Percentiles rank a stretch among this genome's conserved stretches.
phyloP scores from a whole-genome alignment of 1,140 invertebrate genomes.

The Eulimnadia texana region DNA sequence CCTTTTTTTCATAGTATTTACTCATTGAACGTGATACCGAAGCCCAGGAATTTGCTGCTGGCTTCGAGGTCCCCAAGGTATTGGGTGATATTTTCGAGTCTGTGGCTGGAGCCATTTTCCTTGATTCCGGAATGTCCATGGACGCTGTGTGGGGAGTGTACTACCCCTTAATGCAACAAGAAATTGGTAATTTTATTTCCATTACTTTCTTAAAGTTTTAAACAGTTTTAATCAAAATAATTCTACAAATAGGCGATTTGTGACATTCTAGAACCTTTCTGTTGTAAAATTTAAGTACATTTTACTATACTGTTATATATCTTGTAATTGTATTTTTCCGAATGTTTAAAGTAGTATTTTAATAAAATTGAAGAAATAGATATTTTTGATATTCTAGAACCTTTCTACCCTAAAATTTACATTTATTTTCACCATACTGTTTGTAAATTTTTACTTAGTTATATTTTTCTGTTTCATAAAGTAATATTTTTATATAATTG shows the following conservation, averaged over 20 bases:
- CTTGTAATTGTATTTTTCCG: background rate
- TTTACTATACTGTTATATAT: background rate
- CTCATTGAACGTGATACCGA: conserved; percentile 62
- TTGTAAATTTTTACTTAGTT: too few relatives aligned
- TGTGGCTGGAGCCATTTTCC: conserved; percentile 90
- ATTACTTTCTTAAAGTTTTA: too few relatives aligned
- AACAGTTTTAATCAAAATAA: conserved; percentile 8
- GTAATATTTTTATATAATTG: too few relatives aligned
- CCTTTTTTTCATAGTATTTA: conserved; percentile 44
- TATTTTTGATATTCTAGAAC: too few relatives aligned
- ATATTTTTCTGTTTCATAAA: too few relatives aligned
- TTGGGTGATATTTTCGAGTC: conserved; percentile 99
- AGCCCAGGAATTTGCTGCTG: conserved; percentile 20
- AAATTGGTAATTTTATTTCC: conserved; percentile 68
- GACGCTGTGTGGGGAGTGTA: conserved; percentile 94
- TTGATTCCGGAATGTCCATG: conserved; percentile 86
- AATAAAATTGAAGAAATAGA: background rate
- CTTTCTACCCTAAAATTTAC: background rate
- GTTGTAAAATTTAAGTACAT: conserved; percentile 2
- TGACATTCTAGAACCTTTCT: conserved; percentile 17
- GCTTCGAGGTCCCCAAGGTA: conserved; percentile 95
- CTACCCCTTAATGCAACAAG: conserved; percentile 83
- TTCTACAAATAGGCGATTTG: conserved; percentile 2
- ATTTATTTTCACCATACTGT: too few relatives aligned
- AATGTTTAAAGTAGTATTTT: background rate